These are phyloP conservation scores for Galagoides demidoff DNA, from an alignment of 2,797 vertebrate species.

Conservation along the genomic window DNA sequence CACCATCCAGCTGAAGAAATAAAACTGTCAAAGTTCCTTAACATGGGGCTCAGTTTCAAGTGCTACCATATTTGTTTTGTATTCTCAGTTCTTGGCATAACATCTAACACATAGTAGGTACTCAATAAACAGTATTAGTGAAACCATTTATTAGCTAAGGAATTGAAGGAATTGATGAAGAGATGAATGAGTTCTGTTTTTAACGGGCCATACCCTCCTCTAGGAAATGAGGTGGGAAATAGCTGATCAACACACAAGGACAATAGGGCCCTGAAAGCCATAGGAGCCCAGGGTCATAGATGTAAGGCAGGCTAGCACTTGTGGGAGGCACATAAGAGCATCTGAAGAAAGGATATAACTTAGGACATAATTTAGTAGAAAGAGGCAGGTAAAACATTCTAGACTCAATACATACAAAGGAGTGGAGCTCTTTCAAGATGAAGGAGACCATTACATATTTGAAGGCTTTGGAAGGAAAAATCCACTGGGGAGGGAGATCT, in stretches of 20 bases:
- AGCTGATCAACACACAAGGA: background rate
- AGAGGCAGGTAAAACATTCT: background rate
- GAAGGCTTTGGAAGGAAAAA: background rate
- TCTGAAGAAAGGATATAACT: background rate
- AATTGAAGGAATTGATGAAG: background rate
- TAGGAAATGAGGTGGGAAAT: background rate
- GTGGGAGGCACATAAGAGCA: background rate
- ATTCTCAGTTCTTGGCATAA: slow-evolving; percentile 14
- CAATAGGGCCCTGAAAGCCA: background rate
- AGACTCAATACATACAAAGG: background rate
- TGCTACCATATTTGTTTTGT: background rate
- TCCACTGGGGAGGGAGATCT: background rate
- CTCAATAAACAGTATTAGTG: slow-evolving; percentile 8
- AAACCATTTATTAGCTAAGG: slow-evolving; percentile 43
- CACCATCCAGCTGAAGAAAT: background rate
- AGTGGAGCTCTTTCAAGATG: background rate
- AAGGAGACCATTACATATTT: background rate
- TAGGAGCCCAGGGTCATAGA: background rate
- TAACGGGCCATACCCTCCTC: background rate
- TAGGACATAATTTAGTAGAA: background rate
- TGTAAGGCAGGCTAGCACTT: background rate
- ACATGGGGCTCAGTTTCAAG: background rate
- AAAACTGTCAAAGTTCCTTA: background rate
- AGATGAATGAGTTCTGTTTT: slow-evolving; percentile 16
- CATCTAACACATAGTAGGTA: background rate